Base-by-base conservation (phyloP, 2,888 invertebrate species). In the Hermaeophaga mercurialis region DNA sequence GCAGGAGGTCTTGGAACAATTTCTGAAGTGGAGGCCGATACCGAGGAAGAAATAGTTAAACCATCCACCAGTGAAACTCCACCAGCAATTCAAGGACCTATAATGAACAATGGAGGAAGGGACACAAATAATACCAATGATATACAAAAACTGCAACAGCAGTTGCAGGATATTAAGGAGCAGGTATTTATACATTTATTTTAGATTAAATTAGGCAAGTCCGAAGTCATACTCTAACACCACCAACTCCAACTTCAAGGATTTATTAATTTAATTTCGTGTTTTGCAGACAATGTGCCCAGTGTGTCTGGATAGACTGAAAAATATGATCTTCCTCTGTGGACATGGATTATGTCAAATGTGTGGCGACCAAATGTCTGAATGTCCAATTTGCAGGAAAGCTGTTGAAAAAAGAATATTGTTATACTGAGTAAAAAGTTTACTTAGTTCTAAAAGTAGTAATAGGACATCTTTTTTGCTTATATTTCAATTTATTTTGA, bases 271-370 rank as follows among this genome's bases (percentile, higher is more conserved):
- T n/a, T n/a, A n/a, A n/a, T n/a, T n/a, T n/a, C n/a, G n/a, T n/a
- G n/a, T 62, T 64, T 84, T 82, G 2, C 85, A 97, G 95, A 97
- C 96, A 1, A 95, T 96, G 91, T 98, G 97, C 74, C 97, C 97
- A 3, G 96, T 98, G 62, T 98, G 97, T 79, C 84, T 98, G 81
- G 97, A 98, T 80, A 89, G 96, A 24, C 82, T 96, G 72, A 97
- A 96, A 82, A 97, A 98, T 80, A 96, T 98, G 96, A 96, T 96
- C 69, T 97, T 96, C 82, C 84, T 96, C 38, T 97, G 97, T 79
- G 97, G 97, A 4, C 97, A 98, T 78, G 97, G 96, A 66, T 91
- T 96, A 62, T 97, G 97, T 77, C 97, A 97, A 81, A 94, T 96
- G 91, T 98, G 97, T 79, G 96, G 97, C 22, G 97, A 98, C 82